These are phyloP conservation scores for Andrena cerasifolii DNA, from an alignment of 1,140 invertebrate genomes.

Conservation along the genomic window DNA sequence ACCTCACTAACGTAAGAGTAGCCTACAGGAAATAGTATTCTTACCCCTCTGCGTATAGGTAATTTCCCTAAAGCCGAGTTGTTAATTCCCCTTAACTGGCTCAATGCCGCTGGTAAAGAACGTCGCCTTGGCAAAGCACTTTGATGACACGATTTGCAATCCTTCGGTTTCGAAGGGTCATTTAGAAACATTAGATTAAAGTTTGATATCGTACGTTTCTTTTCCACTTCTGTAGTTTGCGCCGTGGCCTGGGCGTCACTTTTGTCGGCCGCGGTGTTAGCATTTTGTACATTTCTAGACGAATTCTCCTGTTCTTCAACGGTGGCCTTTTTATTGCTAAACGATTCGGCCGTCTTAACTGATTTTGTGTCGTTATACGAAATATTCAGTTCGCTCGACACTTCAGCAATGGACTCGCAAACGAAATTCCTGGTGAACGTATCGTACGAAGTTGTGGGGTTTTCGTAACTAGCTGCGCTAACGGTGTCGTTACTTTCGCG, in stretches of 20 bases:
- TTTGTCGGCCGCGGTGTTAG: too few relatives aligned
- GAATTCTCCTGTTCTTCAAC: not conserved
- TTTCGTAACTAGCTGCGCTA: not conserved
- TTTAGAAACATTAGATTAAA: slow-evolving; percentile 48
- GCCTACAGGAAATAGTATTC: not conserved
- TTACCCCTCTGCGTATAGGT: slow-evolving; percentile 64
- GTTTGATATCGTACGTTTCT: not conserved
- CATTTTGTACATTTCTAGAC: not conserved
- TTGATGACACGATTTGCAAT: slow-evolving; percentile 53
- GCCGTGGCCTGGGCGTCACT: not conserved
- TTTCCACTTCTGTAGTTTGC: slow-evolving; percentile 13
- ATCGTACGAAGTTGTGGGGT: not conserved
- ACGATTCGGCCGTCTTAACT: not conserved
- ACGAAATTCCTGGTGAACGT: slow-evolving; percentile 32
- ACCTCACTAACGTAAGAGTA: too few relatives aligned
- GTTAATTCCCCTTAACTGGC: slow-evolving; percentile 44
- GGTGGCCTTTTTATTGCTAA: not conserved
- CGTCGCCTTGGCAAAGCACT: slow-evolving; percentile 60
- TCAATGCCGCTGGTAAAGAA: slow-evolving; percentile 69
- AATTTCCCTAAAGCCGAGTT: slow-evolving; percentile 58
- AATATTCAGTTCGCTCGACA: slow-evolving; percentile 18
- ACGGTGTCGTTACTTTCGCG: not conserved
- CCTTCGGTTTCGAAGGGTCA: slow-evolving; percentile 20
- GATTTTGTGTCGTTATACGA: not conserved
- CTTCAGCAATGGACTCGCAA: slow-evolving; percentile 57